Conservation (phyloP, 2,888 invertebrate genomes). For the Drosophila neutralis region DNA sequence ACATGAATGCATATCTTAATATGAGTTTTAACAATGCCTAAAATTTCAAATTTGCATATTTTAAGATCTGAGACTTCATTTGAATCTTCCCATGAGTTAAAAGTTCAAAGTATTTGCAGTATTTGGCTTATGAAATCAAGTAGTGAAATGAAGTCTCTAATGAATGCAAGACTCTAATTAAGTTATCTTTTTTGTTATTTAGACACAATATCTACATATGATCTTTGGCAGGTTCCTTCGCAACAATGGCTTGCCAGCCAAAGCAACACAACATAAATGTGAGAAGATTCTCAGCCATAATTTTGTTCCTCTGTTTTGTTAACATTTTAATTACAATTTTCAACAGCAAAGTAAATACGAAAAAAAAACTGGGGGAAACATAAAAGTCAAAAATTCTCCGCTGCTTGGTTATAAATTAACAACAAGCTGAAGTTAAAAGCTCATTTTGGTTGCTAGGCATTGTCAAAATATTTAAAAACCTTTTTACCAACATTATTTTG, state of each 20-base stretch:
- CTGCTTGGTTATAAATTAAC: conserved; percentile 26
- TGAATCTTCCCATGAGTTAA: conserved; percentile 8
- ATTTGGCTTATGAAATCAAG: conserved; percentile 11
- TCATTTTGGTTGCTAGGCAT: conserved; percentile 30
- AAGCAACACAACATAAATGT: conserved; percentile 39
- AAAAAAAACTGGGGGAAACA: conserved; percentile 13
- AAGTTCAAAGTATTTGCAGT: conserved; percentile 21
- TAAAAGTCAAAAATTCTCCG: conserved; percentile 32
- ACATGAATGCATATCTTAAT: neutral
- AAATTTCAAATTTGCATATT: neutral
- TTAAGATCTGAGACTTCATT: neutral
- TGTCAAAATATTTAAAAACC: conserved; percentile 53
- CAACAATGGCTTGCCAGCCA: conserved; percentile 44
- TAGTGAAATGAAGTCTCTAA: conserved; percentile 1
- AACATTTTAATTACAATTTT: conserved; percentile 59
- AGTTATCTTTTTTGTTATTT: neutral
- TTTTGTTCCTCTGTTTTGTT: conserved; percentile 21
- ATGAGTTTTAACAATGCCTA: neutral
- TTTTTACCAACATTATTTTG: conserved; percentile 20
- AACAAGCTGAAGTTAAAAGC: conserved; percentile 24
- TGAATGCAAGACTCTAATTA: conserved; percentile 16
- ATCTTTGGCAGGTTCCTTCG: conserved; percentile 19
- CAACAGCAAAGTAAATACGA: conserved; percentile 17
- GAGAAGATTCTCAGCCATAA: conserved; percentile 54
- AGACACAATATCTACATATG: conserved; percentile 33